Evolutionary conservation across 2,797 vertebrate genomes (phyloP), one percentile per base, ranked within the genome.

Genomic region (Melanotaenia pygmaea): DNA sequence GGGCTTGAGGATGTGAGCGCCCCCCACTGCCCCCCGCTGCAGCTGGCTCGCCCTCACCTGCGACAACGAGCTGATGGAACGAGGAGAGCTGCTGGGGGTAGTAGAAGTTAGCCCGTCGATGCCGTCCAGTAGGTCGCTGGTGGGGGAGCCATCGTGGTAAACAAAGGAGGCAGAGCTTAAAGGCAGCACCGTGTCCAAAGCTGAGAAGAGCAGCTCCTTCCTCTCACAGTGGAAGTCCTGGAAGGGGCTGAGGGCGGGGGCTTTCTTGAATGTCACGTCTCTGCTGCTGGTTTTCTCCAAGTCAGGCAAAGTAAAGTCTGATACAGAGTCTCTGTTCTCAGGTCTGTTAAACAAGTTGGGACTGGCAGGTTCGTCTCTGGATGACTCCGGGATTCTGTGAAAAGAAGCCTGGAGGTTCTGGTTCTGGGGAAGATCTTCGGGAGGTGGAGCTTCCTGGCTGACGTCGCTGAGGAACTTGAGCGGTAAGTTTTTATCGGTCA

Each of bases 381-480:
- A 88, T 93, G 93, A 94, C 0, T 95, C 93, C 11, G 81, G 67
- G 58, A 70, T 72, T 43, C 53, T 77, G 1, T 88, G 86, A 34
- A n/a, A 59, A 1, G 40, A 34, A 20, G 28, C 40, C 9, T 34
- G 47, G 18, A 10, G 50, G 14, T 18, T 30, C 28, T 57, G 57
- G 28, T 40, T 54, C 45, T 66, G 57, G 16, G 50, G n/a, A 28
- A 13, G n/a, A 4, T 83, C 92, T 58, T 92, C 76, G 43, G 89
- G 89, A 70, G 94, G 93, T 45, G 95, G 86, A 60, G 94, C 93
- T 76, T 99, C 98, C 83, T 97, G 97, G 84, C 94, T 95, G 68
- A 95, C 93, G 79, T 99, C 98, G 86, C 98, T 99, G 69, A 99
- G 89, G 80, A 99, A 99, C 75, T 96, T 99, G 47, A 96, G 94